Percentiles rank a stretch among this genome's conserved stretches.
Conservation (phyloP, 2,797 vertebrate species). For the Myotis myotis region DNA sequence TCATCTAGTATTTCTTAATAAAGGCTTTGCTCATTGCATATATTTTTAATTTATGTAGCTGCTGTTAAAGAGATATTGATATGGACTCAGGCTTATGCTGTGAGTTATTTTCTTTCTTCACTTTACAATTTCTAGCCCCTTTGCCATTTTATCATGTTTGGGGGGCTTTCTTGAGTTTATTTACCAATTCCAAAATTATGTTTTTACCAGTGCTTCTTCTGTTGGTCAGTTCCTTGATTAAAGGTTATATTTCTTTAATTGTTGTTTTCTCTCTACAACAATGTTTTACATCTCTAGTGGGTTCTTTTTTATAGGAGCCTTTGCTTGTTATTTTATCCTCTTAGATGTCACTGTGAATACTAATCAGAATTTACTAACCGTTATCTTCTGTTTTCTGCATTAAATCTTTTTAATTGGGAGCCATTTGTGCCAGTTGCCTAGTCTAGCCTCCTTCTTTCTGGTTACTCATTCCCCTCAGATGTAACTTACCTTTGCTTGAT, state of each 20-base stretch:
- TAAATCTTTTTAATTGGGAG: constrained; percentile 3
- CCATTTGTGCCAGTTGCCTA: not conserved
- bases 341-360: not conserved
- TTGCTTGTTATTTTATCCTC: not conserved
- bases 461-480: not conserved
- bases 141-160: not conserved
- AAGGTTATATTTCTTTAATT: not conserved
- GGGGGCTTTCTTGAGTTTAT: not conserved
- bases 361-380: not conserved
- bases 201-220: not conserved
- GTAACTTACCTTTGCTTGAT: not conserved
- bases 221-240: not conserved
- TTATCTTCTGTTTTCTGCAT: not conserved
- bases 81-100: not conserved
- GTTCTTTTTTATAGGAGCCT: not conserved
- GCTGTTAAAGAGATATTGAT: not conserved
- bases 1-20: not conserved
- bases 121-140: not conserved
- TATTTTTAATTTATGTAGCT: not conserved
- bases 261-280: not conserved
- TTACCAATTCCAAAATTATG: not conserved
- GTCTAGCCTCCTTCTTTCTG: not conserved
- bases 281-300: not conserved
- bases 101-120: not conserved
- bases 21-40: not conserved